These are phyloP conservation scores for Euproctis similis DNA, from an alignment of 2,888 invertebrate species.

Conservation along the genomic window DNA sequence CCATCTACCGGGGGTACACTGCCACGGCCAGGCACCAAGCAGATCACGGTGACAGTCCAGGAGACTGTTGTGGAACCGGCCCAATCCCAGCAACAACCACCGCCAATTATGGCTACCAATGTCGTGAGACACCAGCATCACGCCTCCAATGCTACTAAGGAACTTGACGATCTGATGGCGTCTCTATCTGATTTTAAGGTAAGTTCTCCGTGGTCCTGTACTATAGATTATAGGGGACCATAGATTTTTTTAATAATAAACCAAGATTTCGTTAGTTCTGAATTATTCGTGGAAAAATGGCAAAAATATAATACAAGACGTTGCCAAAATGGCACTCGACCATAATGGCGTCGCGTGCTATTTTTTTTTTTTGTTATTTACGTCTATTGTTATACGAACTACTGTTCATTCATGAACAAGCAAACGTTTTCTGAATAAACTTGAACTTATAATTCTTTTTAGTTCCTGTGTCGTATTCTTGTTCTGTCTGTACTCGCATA, in stretches of 20 bases:
- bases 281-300: too few species aligned
- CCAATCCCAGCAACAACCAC: conserved; percentile 49
- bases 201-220: conserved; percentile 6
- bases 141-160: conserved; percentile 94
- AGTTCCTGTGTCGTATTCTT: conserved; percentile 4
- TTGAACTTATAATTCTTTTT: conserved; percentile 23
- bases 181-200: conserved; percentile 97
- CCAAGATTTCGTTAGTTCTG: too few species aligned
- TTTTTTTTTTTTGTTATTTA: too few species aligned
- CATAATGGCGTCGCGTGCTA: conserved; percentile 31
- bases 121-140: conserved; percentile 49
- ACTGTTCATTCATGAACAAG: conserved; percentile 42
- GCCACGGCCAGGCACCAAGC: conserved; percentile 73
- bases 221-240: too few species aligned
- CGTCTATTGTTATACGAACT: conserved; percentile 22
- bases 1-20: conserved; percentile 45
- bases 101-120: conserved; percentile 26
- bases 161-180: conserved; percentile 97
- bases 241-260: too few species aligned
- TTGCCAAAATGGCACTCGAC: conserved; percentile 46
- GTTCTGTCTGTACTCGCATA: conserved; percentile 16
- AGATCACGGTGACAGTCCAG: conserved; percentile 74
- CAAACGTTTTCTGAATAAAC: conserved; percentile 25
- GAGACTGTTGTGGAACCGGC: conserved; percentile 72
- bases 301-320: too few species aligned